Evolutionary conservation across 2,888 invertebrate genomes (phyloP).

Genomic region (Augochlorella aurata): DNA sequence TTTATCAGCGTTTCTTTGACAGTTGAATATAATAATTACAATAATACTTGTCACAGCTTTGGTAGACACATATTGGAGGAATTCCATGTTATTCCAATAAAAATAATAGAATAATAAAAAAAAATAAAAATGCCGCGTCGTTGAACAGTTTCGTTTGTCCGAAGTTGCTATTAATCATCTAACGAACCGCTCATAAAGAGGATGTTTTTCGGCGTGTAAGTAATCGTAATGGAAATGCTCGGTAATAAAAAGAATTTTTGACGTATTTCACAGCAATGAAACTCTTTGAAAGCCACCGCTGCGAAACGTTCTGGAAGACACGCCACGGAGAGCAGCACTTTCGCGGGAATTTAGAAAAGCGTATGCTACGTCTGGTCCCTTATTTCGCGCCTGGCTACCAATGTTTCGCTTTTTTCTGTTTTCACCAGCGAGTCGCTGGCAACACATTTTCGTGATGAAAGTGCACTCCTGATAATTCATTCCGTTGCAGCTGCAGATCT

Average conservation of each 20-base stretch:
- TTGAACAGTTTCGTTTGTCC: too few species aligned
- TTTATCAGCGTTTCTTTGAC: too few species aligned
- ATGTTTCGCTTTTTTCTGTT: not conserved
- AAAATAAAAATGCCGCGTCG: too few species aligned
- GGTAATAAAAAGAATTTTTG: not conserved
- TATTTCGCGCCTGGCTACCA: conserved; percentile 23
- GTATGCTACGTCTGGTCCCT: not conserved
- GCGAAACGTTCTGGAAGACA: not conserved
- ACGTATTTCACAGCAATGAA: not conserved
- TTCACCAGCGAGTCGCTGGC: not conserved
- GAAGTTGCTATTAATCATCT: too few species aligned
- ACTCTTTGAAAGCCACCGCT: conserved; percentile 12
- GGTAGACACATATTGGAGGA: too few species aligned
- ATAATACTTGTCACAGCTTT: too few species aligned
- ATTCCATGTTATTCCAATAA: too few species aligned
- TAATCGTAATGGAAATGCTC: not conserved
- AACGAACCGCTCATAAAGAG: not conserved
- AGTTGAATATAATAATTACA: too few species aligned
- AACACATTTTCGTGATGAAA: conserved; percentile 36
- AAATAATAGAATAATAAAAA: too few species aligned
- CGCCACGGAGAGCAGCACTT: conserved; percentile 4
- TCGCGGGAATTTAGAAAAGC: conserved; percentile 24
- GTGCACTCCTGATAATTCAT: conserved; percentile 46
- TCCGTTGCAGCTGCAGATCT: conserved; percentile 9
- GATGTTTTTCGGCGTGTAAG: not conserved